Evolutionary conservation across 1,140 invertebrate species (phyloP).

Genomic region (Sarcophaga peregrina): DNA sequence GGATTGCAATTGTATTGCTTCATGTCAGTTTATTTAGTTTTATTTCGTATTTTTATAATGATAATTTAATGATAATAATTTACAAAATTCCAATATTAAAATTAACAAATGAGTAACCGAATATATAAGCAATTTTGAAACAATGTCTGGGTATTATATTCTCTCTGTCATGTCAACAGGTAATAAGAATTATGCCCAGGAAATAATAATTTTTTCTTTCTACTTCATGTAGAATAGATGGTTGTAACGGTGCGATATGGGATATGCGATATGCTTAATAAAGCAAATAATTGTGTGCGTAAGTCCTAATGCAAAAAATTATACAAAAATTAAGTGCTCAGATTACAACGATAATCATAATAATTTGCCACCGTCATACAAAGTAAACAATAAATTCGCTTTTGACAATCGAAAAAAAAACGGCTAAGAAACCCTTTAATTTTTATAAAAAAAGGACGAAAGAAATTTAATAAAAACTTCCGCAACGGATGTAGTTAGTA

Average conservation of each 20-base stretch:
- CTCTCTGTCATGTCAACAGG: background rate
- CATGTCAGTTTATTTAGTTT: no score
- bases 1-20: no score
- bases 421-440: constrained; percentile 30
- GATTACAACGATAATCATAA: constrained; percentile 34
- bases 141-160: background rate
- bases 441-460: background rate
- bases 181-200: background rate
- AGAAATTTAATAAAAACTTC: constrained; percentile 25
- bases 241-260: no score
- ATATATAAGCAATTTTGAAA: no score
- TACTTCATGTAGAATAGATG: background rate
- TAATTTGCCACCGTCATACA: constrained; percentile 1
- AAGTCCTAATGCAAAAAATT: background rate
- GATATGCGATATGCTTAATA: constrained; percentile 6
- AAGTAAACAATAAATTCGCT: background rate
- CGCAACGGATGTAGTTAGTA: constrained; percentile 34
- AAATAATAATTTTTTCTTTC: background rate
- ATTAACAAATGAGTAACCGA: no score
- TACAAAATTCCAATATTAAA: no score
- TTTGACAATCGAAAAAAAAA: background rate
- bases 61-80: no score
- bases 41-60: no score
- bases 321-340: background rate
- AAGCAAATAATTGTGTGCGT: constrained; percentile 15